A percentile compares a stretch with the other conserved stretches of the same genome.
These are phyloP conservation scores for Speoplatyrhinus poulsoni DNA, from an alignment of 2,113 vertebrate genomes.

Conservation along the genomic window DNA sequence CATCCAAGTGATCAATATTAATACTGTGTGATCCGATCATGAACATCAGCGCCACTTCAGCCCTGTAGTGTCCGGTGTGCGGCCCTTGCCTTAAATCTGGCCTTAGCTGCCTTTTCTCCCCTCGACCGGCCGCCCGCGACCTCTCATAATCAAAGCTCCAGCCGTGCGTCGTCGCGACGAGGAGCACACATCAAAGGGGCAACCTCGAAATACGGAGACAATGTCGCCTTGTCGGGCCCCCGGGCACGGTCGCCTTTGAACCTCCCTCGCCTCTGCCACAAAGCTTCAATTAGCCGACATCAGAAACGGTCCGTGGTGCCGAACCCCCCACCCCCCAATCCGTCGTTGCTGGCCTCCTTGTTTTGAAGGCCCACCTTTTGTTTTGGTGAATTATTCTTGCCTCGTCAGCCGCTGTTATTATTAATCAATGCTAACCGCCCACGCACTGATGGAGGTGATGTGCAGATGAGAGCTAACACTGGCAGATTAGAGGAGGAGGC, in stretches of 20 bases:
- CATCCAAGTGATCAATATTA: not conserved
- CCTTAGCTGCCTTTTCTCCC: conserved; percentile 43
- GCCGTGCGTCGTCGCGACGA: conserved; percentile 77
- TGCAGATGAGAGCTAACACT: conserved; percentile 61
- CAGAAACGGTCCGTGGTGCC: conserved; percentile 11
- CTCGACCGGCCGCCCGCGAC: conserved; percentile 16
- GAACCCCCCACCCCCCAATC: not conserved
- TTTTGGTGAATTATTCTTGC: conserved; percentile 59
- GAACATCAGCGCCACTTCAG: not conserved
- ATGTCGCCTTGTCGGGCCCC: conserved; percentile 72
- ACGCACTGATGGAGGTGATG: conserved; percentile 49
- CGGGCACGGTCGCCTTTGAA: conserved; percentile 82
- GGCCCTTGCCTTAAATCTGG: not conserved
- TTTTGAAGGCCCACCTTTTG: conserved; percentile 41
- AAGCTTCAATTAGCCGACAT: conserved; percentile 84
- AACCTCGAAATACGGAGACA: conserved; percentile 80
- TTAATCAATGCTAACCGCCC: conserved; percentile 61
- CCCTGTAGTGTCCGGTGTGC: not conserved
- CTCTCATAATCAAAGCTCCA: conserved; percentile 80
- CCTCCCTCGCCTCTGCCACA: conserved; percentile 76
- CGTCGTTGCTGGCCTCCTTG: conserved; percentile 23
- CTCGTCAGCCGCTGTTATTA: conserved; percentile 69
- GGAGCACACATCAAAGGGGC: conserved; percentile 86
- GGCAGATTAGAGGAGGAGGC: conserved; percentile 47
- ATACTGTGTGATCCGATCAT: not conserved